Evolutionary conservation across 1,140 invertebrate genomes (phyloP).

Genomic region (Myzus persicae): DNA sequence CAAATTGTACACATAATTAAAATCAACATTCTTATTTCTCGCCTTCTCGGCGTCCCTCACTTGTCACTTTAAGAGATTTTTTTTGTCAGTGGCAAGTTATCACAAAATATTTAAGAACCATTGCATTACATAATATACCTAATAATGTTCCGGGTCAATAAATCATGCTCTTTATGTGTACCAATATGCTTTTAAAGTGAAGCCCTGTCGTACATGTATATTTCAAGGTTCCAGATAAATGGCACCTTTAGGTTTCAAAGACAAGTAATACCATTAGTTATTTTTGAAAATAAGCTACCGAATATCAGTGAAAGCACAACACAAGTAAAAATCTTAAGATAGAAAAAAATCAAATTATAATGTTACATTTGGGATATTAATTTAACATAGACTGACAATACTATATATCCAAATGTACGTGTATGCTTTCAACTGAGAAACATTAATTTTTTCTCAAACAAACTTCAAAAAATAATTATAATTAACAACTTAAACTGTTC

Average conservation of each 20-base stretch:
- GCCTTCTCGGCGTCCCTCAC: neutral
- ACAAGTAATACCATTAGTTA: neutral
- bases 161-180: neutral
- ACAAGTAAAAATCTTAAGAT: neutral
- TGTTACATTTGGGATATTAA: neutral
- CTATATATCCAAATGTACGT: neutral
- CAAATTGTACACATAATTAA: neutral
- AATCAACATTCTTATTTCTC: neutral
- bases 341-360: neutral
- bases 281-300: neutral
- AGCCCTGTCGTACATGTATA: neutral
- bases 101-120: neutral
- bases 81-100: neutral
- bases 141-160: neutral
- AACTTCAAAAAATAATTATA: neutral
- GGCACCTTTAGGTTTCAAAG: neutral
- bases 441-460: neutral
- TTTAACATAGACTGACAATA: too few relatives aligned
- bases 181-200: neutral
- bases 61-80: neutral
- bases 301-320: too few relatives aligned
- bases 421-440: neutral
- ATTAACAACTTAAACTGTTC: neutral
- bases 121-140: neutral
- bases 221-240: neutral